A percentile compares a stretch with the other conserved stretches of the same genome.
Conservation (phyloP, 2,797 vertebrate genomes). For the Coregonus sp. region DNA sequence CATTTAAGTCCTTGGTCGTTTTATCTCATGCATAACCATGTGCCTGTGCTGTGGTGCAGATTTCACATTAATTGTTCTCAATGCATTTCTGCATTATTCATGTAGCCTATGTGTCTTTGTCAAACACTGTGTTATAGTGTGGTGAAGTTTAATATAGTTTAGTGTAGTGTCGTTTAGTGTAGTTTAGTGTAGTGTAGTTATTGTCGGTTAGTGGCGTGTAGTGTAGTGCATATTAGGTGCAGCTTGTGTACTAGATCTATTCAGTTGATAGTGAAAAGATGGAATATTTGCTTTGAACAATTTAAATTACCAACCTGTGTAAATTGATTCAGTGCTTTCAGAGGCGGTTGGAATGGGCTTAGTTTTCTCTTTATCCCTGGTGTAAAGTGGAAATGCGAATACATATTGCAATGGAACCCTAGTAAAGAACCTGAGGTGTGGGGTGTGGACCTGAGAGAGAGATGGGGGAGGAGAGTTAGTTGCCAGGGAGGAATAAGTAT, state of each 20-base stretch:
- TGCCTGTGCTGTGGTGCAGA: not conserved
- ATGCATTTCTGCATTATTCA: not conserved
- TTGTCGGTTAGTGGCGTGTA: not conserved
- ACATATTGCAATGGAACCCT: not conserved
- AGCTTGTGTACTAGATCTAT: not conserved
- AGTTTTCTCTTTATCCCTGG: not conserved
- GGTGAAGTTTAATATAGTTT: not conserved
- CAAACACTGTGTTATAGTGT: not conserved
- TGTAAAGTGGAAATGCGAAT: not conserved
- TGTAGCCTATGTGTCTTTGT: not conserved
- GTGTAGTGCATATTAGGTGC: not conserved
- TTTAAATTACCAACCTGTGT: not conserved
- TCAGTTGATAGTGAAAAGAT: not conserved
- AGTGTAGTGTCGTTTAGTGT: not conserved
- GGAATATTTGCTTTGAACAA: not conserved
- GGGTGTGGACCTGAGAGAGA: not conserved
- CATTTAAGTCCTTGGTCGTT: slow-evolving; percentile 29
- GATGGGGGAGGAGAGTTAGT: not conserved
- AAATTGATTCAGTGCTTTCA: not conserved
- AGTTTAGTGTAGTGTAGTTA: not conserved
- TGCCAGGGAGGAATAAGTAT: not conserved
- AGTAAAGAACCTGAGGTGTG: too few relatives aligned
- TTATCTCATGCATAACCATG: slow-evolving; percentile 23
- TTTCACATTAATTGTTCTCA: not conserved
- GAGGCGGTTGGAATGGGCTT: not conserved